phyloP scores from a whole-genome alignment of 2,888 invertebrate species.

The Sicus ferrugineus region DNA sequence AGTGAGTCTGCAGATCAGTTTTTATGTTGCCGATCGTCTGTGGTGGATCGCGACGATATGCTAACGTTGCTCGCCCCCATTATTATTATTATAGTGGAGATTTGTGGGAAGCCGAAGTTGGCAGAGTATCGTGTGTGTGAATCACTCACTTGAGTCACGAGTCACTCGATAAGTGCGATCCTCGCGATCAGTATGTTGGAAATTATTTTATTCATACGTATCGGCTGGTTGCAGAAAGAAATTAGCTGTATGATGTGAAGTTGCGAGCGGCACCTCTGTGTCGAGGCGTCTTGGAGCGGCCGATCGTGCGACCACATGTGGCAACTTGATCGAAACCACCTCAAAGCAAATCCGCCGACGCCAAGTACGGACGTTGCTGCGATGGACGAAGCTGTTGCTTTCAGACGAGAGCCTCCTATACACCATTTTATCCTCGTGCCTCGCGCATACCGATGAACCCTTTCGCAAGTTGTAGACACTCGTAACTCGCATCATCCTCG shows the following conservation, averaged over 20 bases:
- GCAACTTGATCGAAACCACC: constrained; percentile 30
- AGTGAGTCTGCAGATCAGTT: constrained; percentile 7
- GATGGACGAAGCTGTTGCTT: neutral
- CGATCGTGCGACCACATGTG: constrained; percentile 19
- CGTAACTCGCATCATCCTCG: neutral
- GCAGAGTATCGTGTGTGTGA: neutral
- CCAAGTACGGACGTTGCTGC: neutral
- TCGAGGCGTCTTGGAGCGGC: neutral
- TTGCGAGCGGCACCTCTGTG: constrained; percentile 39
- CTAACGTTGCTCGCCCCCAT: too few relatives aligned
- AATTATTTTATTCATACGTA: constrained; percentile 22
- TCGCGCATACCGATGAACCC: neutral
- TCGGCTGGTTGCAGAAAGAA: constrained; percentile 35
- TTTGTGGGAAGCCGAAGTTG: constrained; percentile 15
- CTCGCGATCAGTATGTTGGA: neutral
- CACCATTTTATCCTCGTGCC: neutral
- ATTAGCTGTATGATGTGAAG: constrained; percentile 56
- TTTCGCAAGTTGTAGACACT: neutral
- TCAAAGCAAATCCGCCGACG: constrained; percentile 28
- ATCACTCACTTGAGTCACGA: neutral
- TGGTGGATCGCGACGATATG: neutral
- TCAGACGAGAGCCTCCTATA: neutral
- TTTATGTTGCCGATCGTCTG: constrained; percentile 15
- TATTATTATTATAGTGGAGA: neutral
- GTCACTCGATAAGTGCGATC: constrained; percentile 6